Conservation (phyloP, 2,888 invertebrate species). For the Oscheius onirici region DNA sequence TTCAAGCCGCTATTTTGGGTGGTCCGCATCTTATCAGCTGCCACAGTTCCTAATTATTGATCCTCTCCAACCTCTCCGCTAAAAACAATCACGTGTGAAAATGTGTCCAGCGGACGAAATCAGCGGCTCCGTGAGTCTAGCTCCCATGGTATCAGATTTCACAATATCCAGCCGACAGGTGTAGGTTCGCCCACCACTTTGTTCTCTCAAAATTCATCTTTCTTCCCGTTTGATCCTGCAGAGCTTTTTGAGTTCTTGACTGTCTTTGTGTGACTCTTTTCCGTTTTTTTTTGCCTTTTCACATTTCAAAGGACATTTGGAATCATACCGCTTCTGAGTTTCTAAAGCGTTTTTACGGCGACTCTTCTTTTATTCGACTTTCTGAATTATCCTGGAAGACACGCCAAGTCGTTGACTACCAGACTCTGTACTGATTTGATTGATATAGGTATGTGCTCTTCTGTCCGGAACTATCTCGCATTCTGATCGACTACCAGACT, state of each 20-base stretch:
- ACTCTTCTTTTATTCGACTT: not conserved
- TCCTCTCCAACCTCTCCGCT: not conserved
- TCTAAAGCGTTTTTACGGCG: not conserved
- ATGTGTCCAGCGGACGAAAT: not conserved
- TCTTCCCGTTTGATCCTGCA: not conserved
- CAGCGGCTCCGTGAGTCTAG: not conserved
- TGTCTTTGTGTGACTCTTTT: too few species aligned
- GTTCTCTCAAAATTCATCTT: not conserved
- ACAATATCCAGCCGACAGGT: not conserved
- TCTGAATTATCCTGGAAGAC: too few species aligned
- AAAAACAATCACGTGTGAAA: not conserved
- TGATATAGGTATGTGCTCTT: too few species aligned
- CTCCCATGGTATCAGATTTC: conserved; percentile 6
- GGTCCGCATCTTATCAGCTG: not conserved
- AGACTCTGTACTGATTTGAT: too few species aligned
- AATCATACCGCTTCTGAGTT: too few species aligned
- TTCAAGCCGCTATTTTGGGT: too few species aligned
- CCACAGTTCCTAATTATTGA: not conserved
- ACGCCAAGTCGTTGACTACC: too few species aligned
- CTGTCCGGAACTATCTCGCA: too few species aligned
- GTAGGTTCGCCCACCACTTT: not conserved
- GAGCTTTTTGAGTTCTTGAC: not conserved
- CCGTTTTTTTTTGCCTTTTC: too few species aligned
- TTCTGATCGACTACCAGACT: too few species aligned
- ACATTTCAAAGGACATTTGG: too few species aligned